Evolutionary conservation across 2,797 vertebrate genomes (phyloP).

Genomic region (Pelodytes ibericus): DNA sequence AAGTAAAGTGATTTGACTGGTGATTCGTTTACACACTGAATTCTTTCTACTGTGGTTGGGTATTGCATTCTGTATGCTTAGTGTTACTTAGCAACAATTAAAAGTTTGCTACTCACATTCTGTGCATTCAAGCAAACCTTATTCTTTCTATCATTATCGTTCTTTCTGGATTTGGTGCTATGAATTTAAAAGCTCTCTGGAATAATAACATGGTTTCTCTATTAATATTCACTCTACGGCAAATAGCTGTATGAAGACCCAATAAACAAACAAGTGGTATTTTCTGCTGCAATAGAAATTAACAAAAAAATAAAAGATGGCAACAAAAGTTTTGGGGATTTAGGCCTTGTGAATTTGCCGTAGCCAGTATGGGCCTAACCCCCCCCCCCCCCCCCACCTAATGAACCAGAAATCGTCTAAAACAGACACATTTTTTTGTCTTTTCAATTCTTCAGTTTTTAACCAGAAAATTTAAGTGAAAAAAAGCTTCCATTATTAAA

Average conservation of each 20-base stretch:
- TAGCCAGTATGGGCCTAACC: too few species aligned
- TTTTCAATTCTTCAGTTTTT: too few species aligned
- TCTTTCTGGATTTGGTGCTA: conserved; percentile 46
- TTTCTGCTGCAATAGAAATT: not conserved
- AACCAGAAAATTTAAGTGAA: too few species aligned
- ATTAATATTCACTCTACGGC: not conserved
- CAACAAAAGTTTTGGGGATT: too few species aligned
- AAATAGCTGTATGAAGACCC: not conserved
- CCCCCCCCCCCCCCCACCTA: too few species aligned
- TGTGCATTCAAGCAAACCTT: conserved; percentile 52
- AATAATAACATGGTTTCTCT: conserved; percentile 43
- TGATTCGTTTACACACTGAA: conserved; percentile 51
- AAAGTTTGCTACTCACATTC: conserved; percentile 50
- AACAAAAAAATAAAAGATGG: too few species aligned
- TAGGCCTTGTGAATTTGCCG: too few species aligned
- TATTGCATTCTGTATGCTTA: conserved; percentile 48
- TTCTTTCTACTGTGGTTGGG: conserved; percentile 35
- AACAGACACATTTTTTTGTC: too few species aligned
- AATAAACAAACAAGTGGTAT: not conserved
- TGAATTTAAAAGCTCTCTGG: conserved; percentile 42
- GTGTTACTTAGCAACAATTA: conserved; percentile 52
- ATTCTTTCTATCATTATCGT: conserved; percentile 47
- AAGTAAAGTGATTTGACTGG: conserved; percentile 6
- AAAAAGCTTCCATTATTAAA: too few species aligned
- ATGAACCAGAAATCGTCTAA: too few species aligned